phyloP scores from a whole-genome alignment of 2,113 vertebrate species.

The Pavo muticus region DNA sequence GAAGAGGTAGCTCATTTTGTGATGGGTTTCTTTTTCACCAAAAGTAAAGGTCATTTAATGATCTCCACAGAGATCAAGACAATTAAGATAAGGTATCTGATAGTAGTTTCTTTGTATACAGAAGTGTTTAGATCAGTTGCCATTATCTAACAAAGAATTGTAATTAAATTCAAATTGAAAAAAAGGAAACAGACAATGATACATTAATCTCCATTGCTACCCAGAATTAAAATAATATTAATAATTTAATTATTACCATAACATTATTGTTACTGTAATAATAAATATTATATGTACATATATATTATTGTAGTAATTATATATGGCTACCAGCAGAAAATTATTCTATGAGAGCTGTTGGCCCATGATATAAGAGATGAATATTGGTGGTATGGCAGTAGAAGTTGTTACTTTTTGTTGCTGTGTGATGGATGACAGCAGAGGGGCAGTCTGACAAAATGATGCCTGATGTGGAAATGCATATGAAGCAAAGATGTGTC shows the following conservation, averaged over 20 bases:
- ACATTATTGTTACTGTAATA: too few species aligned
- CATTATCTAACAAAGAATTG: not conserved
- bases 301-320: not conserved
- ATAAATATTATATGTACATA: too few species aligned
- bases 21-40: not conserved
- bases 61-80: not conserved
- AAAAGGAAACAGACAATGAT: not conserved
- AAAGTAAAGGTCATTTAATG: not conserved
- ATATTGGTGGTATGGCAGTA: too few species aligned
- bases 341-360: not conserved
- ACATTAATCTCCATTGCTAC: not conserved
- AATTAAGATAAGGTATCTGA: not conserved
- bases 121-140: not conserved
- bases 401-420: too few species aligned
- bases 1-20: not conserved
- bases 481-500: too few species aligned
- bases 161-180: not conserved
- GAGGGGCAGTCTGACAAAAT: too few species aligned
- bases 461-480: too few species aligned
- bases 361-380: too few species aligned
- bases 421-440: too few species aligned
- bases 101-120: not conserved
- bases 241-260: too few species aligned
- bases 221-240: not conserved
- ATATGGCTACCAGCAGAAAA: slow-evolving; percentile 6